These are phyloP conservation scores for Gobio gobio DNA, from an alignment of 2,113 vertebrate species.

Conservation along the genomic window DNA sequence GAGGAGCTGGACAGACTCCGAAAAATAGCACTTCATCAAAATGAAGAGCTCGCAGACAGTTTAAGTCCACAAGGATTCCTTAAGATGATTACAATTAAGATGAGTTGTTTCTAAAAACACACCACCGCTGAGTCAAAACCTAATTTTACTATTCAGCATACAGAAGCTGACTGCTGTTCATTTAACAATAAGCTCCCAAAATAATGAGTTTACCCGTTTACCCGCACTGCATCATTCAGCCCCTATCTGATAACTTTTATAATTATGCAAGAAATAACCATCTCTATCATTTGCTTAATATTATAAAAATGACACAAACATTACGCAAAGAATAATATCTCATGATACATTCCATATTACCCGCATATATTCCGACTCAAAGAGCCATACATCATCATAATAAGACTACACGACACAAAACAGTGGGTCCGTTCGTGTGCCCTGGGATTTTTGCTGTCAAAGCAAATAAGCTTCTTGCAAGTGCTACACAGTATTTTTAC, in stretches of 20 bases:
- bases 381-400: constrained; percentile 49
- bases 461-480: constrained; percentile 49
- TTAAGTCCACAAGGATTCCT: constrained; percentile 22
- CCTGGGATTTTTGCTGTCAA: constrained; percentile 55
- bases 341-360: constrained; percentile 25
- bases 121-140: constrained; percentile 10
- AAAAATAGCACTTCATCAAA: constrained; percentile 26
- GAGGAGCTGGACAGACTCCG: constrained; percentile 22
- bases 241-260: constrained; percentile 16
- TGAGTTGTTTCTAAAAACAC: constrained; percentile 27
- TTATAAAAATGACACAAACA: constrained; percentile 14
- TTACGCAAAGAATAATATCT: constrained; percentile 15
- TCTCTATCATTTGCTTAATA: constrained; percentile 36
- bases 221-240: neutral
- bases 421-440: constrained; percentile 42
- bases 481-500: constrained; percentile 46
- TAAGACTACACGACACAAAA: constrained; percentile 24
- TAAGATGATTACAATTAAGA: constrained; percentile 23
- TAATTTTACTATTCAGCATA: constrained; percentile 5
- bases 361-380: constrained; percentile 33
- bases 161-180: constrained; percentile 22
- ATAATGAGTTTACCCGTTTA: neutral
- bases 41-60: neutral
- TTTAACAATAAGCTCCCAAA: constrained; percentile 19
- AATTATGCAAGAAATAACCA: constrained; percentile 38